phyloP scores from a whole-genome alignment of 2,888 invertebrate species.

The Invenusta paracnida region DNA sequence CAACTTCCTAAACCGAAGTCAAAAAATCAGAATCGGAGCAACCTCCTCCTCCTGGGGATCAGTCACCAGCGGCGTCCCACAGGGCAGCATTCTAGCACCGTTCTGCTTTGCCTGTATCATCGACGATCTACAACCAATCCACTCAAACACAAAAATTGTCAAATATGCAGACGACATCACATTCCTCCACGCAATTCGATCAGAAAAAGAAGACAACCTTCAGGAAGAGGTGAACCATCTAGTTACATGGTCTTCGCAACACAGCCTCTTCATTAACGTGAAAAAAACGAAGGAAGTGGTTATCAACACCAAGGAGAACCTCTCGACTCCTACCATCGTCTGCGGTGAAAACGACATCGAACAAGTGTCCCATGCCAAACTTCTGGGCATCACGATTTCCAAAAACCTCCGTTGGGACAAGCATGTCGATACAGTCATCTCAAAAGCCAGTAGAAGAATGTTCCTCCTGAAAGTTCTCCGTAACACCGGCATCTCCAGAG shows the following conservation, averaged over 20 bases:
- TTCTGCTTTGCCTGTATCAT: conserved; percentile 14
- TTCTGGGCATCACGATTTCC: conserved; percentile 6
- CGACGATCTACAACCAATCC: background rate
- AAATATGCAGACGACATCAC: conserved; percentile 14
- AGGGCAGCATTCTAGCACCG: background rate
- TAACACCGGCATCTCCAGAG: background rate
- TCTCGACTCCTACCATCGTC: background rate
- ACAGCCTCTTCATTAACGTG: background rate
- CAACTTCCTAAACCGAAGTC: background rate
- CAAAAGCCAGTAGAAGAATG: background rate
- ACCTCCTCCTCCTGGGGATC: background rate
- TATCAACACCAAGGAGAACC: background rate
- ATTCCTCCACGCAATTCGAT: background rate
- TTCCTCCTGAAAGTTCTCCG: background rate
- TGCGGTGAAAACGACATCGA: background rate
- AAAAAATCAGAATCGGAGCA: background rate
- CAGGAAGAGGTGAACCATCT: conserved; percentile 1
- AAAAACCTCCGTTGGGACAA: background rate
- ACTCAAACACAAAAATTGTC: background rate
- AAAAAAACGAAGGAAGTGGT: background rate
- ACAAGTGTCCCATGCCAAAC: background rate
- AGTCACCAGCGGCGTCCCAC: conserved; percentile 6
- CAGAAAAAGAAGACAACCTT: background rate
- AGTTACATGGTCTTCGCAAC: background rate
- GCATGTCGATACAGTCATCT: background rate